Evolutionary conservation across 2,888 invertebrate genomes (phyloP), one percentile per base, ranked within the genome.

Genomic region (Pyrgus malvae): DNA sequence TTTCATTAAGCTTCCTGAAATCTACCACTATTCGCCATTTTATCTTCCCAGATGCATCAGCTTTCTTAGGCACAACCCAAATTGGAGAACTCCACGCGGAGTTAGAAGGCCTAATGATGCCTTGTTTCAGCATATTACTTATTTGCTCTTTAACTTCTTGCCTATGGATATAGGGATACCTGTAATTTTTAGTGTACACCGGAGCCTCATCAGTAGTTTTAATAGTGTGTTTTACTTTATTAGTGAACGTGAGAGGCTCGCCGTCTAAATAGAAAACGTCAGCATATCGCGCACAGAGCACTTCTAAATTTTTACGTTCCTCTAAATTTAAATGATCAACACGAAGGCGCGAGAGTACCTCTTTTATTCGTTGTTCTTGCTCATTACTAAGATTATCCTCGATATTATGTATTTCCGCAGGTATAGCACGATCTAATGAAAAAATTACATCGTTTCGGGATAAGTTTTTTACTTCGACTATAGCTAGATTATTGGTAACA

Each of bases 141-240:
- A 60, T 55, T 40, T 60, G 55, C 8, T 55, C 42, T 11, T 37
- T 19, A 12, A 60, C 49, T 33, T 60, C 57, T 31, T 57, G 38
- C 11, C 40, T 37, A 25, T 57, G 56, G 14, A 56, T 25, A 25
- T 29, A 48, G 7, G 55, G 56, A n/a, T 57, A 60, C 2, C 57
- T 38, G 19, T 60, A 60, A 4, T 23, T 57, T 29, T 60, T 57
- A 8, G 57, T 60, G 16, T 57, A 44, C 14, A 60, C 38, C 7
- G 60, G 60, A 19, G 38, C 12, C 12, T 57, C 57, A 44, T 53
- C 33, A n/a, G 40, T 49, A 3, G 58, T 58, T 4, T 40, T 25
- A 3, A 56, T 58, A 1, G 12, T 12, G 25, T 58, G 58, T 35
- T 53, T 40, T 2, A 55, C 29, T 2, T 48, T 21, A 8, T 51